A percentile compares a stretch with the other conserved stretches of the same genome.
phyloP scores from a whole-genome alignment of 2,888 invertebrate genomes.

The Acanthosepion pharaonis region DNA sequence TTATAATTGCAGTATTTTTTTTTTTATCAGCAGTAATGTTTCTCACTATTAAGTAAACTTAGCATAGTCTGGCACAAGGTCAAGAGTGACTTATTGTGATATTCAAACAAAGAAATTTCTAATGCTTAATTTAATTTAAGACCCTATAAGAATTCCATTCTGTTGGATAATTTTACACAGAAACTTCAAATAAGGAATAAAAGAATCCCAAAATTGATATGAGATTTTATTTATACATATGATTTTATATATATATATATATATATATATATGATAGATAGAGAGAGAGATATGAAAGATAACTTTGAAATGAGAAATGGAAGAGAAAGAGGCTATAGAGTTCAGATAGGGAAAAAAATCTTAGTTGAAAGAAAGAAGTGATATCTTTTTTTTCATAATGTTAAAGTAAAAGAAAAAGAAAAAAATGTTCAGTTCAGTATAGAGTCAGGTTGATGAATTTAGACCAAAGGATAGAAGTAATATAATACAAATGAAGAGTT shows the following conservation, averaged over 20 bases:
- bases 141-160: too few species aligned
- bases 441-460: not conserved
- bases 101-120: too few species aligned
- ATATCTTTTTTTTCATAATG: too few species aligned
- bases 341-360: not conserved
- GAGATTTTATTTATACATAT: slow-evolving; percentile 33
- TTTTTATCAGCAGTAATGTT: too few species aligned
- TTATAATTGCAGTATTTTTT: too few species aligned
- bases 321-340: not conserved
- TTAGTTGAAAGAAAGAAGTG: not conserved
- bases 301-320: not conserved
- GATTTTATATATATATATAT: too few species aligned
- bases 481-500: not conserved
- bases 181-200: not conserved
- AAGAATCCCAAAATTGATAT: not conserved
- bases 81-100: too few species aligned
- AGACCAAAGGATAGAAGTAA: not conserved
- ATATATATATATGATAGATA: not conserved
- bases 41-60: too few species aligned
- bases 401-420: not conserved
- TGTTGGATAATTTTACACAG: too few species aligned
- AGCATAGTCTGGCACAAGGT: too few species aligned
- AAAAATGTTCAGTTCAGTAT: not conserved
- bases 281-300: not conserved
- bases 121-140: too few species aligned